Evolutionary conservation across 2,888 invertebrate genomes (phyloP).

Genomic region (Phortica magna): DNA sequence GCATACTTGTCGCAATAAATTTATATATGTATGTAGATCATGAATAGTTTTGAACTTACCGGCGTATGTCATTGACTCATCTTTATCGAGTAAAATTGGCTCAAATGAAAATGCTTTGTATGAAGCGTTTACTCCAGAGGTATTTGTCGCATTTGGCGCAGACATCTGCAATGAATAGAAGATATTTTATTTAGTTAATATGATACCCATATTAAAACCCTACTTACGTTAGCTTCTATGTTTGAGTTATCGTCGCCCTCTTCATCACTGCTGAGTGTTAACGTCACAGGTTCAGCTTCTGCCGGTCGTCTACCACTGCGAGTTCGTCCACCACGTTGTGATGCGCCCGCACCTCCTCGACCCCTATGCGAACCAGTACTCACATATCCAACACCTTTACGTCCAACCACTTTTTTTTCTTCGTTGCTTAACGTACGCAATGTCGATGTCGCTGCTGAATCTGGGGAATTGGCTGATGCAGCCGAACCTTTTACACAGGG

Average conservation of each 20-base stretch:
- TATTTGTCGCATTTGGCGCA: slow-evolving; percentile 47
- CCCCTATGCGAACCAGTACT: slow-evolving; percentile 47
- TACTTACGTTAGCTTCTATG: slow-evolving; percentile 64
- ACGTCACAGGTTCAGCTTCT: slow-evolving; percentile 84
- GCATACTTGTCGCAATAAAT: no score
- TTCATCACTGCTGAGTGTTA: slow-evolving; percentile 85
- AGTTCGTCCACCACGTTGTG: slow-evolving; percentile 74
- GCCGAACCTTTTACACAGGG: slow-evolving; percentile 58
- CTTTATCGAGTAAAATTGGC: slow-evolving; percentile 69
- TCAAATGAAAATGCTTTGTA: slow-evolving; percentile 73
- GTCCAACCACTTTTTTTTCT: slow-evolving; percentile 65
- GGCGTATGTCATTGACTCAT: slow-evolving; percentile 69
- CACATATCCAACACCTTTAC: slow-evolving; percentile 46
- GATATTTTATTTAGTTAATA: slow-evolving; percentile 1
- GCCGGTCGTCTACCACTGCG: slow-evolving; percentile 78
- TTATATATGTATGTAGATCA: background rate
- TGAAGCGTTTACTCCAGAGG: slow-evolving; percentile 49
- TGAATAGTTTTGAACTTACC: slow-evolving; percentile 57
- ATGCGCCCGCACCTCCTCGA: slow-evolving; percentile 61
- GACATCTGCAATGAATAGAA: slow-evolving; percentile 43
- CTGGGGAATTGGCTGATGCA: slow-evolving; percentile 37
- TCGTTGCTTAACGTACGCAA: slow-evolving; percentile 41
- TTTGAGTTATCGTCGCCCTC: slow-evolving; percentile 79
- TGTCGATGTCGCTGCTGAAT: slow-evolving; percentile 33
- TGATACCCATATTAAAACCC: background rate